These are phyloP conservation scores for Furcifer pardalis DNA, from an alignment of 2,797 vertebrate species.

Conservation along the genomic window DNA sequence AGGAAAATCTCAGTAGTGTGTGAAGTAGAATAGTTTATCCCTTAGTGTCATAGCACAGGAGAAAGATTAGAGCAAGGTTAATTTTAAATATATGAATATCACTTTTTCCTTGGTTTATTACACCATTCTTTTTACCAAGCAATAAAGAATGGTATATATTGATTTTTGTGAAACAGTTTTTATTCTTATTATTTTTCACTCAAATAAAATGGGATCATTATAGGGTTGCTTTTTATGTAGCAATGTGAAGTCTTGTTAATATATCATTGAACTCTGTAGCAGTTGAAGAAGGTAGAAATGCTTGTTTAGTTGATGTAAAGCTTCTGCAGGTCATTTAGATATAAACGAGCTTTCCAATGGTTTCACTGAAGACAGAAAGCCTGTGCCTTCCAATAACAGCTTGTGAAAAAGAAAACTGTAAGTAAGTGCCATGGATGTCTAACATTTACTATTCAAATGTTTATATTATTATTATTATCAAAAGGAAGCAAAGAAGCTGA, in stretches of 20 bases:
- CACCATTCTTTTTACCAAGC: slow-evolving; percentile 25
- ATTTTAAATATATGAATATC: slow-evolving; percentile 7
- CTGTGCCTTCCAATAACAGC: background rate
- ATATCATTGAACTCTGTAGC: slow-evolving; percentile 12
- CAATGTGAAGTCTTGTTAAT: slow-evolving; percentile 6
- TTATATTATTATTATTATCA: background rate
- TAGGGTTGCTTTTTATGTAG: background rate
- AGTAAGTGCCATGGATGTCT: background rate
- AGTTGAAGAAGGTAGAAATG: background rate
- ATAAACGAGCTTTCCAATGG: background rate
- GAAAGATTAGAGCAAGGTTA: background rate
- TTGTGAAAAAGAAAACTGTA: background rate
- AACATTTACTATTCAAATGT: background rate
- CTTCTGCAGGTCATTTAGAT: background rate
- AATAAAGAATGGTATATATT: slow-evolving; percentile 19
- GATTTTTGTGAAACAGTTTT: slow-evolving; percentile 2
- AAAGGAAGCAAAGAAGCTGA: background rate
- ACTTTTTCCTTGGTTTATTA: slow-evolving; percentile 1
- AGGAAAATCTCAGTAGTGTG: background rate
- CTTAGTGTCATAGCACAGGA: background rate
- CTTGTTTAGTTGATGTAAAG: background rate
- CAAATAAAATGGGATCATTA: slow-evolving; percentile 1
- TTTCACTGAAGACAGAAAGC: background rate
- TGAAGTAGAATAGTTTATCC: background rate
- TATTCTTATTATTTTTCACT: slow-evolving; percentile 22